These are phyloP conservation scores for Argyrosomus regius DNA, from an alignment of 2,797 vertebrate genomes.

Conservation along the genomic window DNA sequence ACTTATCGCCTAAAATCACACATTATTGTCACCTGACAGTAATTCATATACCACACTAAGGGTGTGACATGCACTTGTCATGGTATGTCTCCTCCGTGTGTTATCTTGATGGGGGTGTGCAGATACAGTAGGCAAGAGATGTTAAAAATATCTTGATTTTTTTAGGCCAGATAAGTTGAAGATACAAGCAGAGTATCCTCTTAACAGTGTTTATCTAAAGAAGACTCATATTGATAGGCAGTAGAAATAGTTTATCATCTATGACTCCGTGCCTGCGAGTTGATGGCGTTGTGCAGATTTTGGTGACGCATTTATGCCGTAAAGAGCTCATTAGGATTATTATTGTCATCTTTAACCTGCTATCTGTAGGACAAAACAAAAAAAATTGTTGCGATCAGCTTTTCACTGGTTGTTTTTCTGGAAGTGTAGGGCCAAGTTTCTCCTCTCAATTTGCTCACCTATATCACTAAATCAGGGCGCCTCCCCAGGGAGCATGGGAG, in stretches of 20 bases:
- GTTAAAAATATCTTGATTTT: background rate
- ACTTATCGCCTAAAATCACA: background rate
- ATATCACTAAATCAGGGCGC: too few species aligned
- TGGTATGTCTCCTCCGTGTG: background rate
- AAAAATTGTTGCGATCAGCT: too few species aligned
- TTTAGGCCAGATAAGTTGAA: background rate
- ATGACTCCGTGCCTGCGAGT: background rate
- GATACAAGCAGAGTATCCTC: background rate
- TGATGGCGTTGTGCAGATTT: background rate
- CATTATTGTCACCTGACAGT: background rate
- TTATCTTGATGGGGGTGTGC: slow-evolving; percentile 27
- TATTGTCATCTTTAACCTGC: too few species aligned
- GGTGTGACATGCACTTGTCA: background rate
- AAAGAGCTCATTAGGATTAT: too few species aligned
- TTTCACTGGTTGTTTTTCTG: too few species aligned
- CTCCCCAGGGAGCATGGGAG: too few species aligned
- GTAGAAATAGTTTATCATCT: background rate
- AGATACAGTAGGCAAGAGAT: slow-evolving; percentile 13
- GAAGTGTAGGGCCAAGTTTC: too few species aligned
- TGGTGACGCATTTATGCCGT: background rate
- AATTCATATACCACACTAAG: background rate
- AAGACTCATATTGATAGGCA: background rate
- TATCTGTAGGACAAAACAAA: too few species aligned
- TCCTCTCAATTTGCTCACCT: too few species aligned
- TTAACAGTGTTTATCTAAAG: background rate